Conservation (phyloP, 1,140 invertebrate species). For the Gryllus bimaculatus region DNA sequence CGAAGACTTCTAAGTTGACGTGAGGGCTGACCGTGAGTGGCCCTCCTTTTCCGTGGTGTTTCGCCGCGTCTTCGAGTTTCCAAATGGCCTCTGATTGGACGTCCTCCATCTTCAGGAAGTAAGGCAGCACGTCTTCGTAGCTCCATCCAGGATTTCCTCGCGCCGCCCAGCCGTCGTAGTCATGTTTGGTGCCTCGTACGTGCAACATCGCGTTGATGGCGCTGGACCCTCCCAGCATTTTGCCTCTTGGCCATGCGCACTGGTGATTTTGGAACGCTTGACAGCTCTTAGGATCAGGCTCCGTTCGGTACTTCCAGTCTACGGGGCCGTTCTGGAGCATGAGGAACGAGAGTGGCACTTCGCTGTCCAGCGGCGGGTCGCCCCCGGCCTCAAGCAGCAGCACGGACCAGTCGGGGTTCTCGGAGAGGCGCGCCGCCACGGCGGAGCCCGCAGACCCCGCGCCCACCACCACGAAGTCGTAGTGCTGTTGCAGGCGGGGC, state of each 20-base stretch:
- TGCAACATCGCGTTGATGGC: conserved; percentile 49
- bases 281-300: conserved; percentile 40
- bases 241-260: conserved; percentile 27
- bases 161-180: conserved; percentile 48
- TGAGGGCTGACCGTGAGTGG: conserved; percentile 15
- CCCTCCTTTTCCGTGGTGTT: conserved; percentile 33
- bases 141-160: conserved; percentile 39
- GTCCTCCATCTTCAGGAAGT: conserved; percentile 31
- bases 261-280: conserved; percentile 29
- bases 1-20: not conserved
- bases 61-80: conserved; percentile 42
- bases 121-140: conserved; percentile 48
- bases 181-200: conserved; percentile 42
- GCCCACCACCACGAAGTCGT: conserved; percentile 48
- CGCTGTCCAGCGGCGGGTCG: conserved; percentile 7
- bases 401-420: conserved; percentile 39
- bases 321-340: conserved; percentile 27
- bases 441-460: conserved; percentile 56
- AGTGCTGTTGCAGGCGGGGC: conserved; percentile 24
- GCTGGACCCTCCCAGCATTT: conserved; percentile 27
- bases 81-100: conserved; percentile 39
- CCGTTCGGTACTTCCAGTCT: conserved; percentile 41
- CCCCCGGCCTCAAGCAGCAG: conserved; percentile 67
- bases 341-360: conserved; percentile 11
- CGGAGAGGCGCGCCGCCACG: conserved; percentile 47